Evolutionary conservation across 1,140 invertebrate genomes (phyloP), one percentile per base, ranked within the genome.

Genomic region (Globodera rostochiensis): DNA sequence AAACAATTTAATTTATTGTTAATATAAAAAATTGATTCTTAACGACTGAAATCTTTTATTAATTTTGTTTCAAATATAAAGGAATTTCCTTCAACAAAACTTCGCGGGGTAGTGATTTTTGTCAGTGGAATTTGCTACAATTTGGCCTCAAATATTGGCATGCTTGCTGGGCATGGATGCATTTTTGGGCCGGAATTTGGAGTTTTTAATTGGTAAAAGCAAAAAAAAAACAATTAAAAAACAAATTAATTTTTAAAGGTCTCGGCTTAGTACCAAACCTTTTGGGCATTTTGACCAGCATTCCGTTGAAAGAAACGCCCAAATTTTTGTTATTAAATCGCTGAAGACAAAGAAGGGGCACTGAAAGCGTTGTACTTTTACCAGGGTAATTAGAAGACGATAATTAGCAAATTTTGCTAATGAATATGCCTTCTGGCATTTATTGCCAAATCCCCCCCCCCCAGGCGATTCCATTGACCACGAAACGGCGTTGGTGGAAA

Each of bases 271-370:
- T 86, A 6, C 85, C 85, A 46, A 77, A 60, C 8, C 53, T 87
- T 60, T 50, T 83, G 25, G 66, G 53, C 6, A 67, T 85, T 71
- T 46, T 86, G 8, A 81, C 85, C 0, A 78, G 79, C 47, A 50
- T 86, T 53, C 80, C 84, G 0, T 45, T 86, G n/a, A 78, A 86
- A 53, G 85, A 86, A 73, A 86, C 80, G 19, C 85, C 85, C 8
- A 86, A 86, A 80, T 86, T 77, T 74, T 75, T 86, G 69, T 57
- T 88, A 53, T 76, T 86, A 21, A 82, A 87, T 50, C 64, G 47
- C n/a, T 11, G 80, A 86, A 45, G 76, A 86, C 64, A 74, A 74
- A 77, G 67, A 82, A 36, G 73, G 70, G 9, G 84, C 84, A 13
- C 71, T 82, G 15, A 47, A 80, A 50, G 47, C 86, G 3, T 60